These are phyloP conservation scores for Nebria brevicollis DNA, from an alignment of 2,888 invertebrate genomes.

Conservation along the genomic window DNA sequence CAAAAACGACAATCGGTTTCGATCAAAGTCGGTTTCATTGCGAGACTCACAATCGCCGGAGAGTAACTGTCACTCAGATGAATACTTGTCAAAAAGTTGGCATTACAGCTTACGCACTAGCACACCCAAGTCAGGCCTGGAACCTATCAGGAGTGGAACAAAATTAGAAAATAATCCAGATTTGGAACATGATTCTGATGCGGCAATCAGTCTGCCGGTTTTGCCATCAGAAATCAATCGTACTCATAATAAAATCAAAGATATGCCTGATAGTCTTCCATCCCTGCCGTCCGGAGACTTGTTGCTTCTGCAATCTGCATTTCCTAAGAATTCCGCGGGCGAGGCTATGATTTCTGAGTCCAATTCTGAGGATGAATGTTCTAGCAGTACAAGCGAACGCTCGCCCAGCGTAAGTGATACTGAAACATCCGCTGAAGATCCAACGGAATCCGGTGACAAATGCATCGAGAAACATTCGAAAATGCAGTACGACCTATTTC, in stretches of 20 bases:
- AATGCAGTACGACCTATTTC: slow-evolving; percentile 47
- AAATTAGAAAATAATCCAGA: slow-evolving; percentile 55
- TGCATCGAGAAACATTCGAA: slow-evolving; percentile 39
- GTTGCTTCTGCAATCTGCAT: slow-evolving; percentile 55
- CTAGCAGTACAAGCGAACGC: slow-evolving; percentile 56
- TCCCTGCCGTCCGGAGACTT: slow-evolving; percentile 45
- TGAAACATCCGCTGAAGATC: slow-evolving; percentile 39
- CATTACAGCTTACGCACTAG: slow-evolving; percentile 53
- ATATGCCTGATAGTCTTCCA: slow-evolving; percentile 42
- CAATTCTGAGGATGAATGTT: slow-evolving; percentile 70
- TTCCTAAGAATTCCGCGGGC: slow-evolving; percentile 73
- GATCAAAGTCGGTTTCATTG: slow-evolving; percentile 63
- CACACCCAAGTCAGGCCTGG: slow-evolving; percentile 55
- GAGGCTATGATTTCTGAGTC: slow-evolving; percentile 76
- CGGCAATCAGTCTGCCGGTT: slow-evolving; percentile 58
- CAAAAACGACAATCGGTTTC: slow-evolving; percentile 56
- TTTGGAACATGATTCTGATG: slow-evolving; percentile 52
- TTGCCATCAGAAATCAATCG: slow-evolving; percentile 61
- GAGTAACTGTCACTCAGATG: slow-evolving; percentile 49
- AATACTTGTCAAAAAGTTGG: slow-evolving; percentile 51
- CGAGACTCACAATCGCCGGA: slow-evolving; percentile 52
- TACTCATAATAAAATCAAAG: slow-evolving; percentile 51
- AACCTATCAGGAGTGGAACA: slow-evolving; percentile 54
- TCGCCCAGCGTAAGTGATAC: slow-evolving; percentile 47
- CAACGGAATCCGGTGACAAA: slow-evolving; percentile 34